Evolutionary conservation across 92 coral and sea anemone genomes (phyloP), one percentile per base, ranked within the genome.

Genomic region (Actinostola sp.): DNA sequence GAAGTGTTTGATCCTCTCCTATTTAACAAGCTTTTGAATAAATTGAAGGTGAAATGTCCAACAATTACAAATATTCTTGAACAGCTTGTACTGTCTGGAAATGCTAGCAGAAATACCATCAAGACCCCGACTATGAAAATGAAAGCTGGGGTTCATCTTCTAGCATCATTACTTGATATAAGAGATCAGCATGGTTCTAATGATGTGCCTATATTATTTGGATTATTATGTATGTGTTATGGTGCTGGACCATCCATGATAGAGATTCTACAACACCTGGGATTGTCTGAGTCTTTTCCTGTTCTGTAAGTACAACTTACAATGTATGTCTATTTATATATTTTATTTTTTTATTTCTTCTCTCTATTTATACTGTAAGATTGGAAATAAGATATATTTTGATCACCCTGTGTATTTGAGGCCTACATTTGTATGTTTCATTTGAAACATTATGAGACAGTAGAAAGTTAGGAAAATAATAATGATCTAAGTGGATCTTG

Each of bases 61-160:
- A 82, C 76, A 1, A 72, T 81, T 13, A 73, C 41, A 8, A 82
- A 83, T 54, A 62, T 83, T 31, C 31, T 83, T 31, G 83, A 83
- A 34, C 86, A 81, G 24, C 59, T 81, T 9, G 86, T 72, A 2
- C 74, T 81, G 12, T 72, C 87, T 19, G 32, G 21, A 1, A 82
- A 75, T 55, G 29, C 77, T 0, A 51, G 70, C 0, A 66, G 76
- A 49, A 74, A 82, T 29, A 58, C 46, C 33, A 30, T 16, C 15
- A 71, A 72, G 25, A 80, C 72, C 1, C 66, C 49, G 11, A 44
- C 61, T 2, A 44, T 69, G 64, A 69, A 79, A 67, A 41, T 69
- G 71, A 79, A 79, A 70, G 71, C 84, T 3, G 34, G 49, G 12
- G 71, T 70, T 45, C 84, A 70, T 50, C 42, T 70, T 23, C 68